Evolutionary conservation across 23 tunicate species (phyloP).

Genomic region (Ciona savignyi): DNA sequence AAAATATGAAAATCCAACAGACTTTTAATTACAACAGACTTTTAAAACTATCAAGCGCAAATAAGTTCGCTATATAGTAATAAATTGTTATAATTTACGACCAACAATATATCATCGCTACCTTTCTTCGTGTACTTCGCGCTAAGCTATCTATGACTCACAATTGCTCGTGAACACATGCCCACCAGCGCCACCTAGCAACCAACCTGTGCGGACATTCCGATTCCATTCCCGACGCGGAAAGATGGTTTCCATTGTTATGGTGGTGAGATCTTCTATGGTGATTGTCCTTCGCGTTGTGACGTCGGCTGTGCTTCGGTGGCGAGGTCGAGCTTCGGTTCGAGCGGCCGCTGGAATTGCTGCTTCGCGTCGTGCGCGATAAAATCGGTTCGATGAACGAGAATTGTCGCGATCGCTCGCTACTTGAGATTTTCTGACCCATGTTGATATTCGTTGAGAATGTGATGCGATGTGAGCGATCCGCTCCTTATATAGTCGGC

Average conservation of each 20-base stretch:
- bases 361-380: slow-evolving; percentile 34
- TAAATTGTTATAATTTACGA: too few species aligned
- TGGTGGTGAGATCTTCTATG: slow-evolving; percentile 21
- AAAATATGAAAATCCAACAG: too few species aligned
- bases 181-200: background rate
- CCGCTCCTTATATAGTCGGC: background rate
- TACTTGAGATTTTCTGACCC: slow-evolving; percentile 56
- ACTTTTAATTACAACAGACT: too few species aligned
- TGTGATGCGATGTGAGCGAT: background rate
- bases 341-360: slow-evolving; percentile 15
- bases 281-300: slow-evolving; percentile 36
- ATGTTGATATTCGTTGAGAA: slow-evolving; percentile 8
- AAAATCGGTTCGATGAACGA: slow-evolving; percentile 74
- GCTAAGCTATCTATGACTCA: too few species aligned
- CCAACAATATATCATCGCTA: too few species aligned
- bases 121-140: too few species aligned
- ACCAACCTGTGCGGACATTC: slow-evolving; percentile 73
- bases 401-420: slow-evolving; percentile 54
- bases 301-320: slow-evolving; percentile 46
- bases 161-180: too few species aligned
- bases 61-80: too few species aligned
- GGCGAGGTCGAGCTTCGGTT: slow-evolving; percentile 38
- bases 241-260: slow-evolving; percentile 24
- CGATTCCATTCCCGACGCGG: slow-evolving; percentile 55
- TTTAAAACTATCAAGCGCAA: too few species aligned